Evolutionary conservation across 2,797 vertebrate genomes (phyloP).

Genomic region (Poeciliopsis infans): DNA sequence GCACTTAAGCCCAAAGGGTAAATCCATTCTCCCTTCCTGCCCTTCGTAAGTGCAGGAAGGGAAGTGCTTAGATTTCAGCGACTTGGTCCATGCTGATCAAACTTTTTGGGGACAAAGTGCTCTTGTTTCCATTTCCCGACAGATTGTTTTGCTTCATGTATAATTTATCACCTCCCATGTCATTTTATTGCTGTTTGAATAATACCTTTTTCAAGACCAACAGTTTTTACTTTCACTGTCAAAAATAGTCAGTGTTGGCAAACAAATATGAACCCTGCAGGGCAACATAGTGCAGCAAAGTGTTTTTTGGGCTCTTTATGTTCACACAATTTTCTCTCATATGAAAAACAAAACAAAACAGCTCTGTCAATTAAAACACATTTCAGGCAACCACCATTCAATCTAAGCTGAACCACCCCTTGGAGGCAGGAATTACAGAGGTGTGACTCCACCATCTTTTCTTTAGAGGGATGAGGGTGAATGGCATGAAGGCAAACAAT

Average conservation of each 20-base stretch:
- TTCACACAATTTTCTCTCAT: constrained; percentile 18
- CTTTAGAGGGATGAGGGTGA: constrained; percentile 51
- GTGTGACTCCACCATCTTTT: constrained; percentile 56
- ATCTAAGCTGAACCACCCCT: constrained; percentile 43
- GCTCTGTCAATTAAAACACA: constrained; percentile 64
- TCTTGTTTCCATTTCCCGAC: constrained; percentile 47
- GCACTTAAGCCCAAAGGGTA: constrained; percentile 67
- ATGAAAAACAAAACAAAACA: constrained; percentile 25
- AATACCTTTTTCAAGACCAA: constrained; percentile 16
- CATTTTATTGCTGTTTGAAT: constrained; percentile 38
- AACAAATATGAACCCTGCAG: constrained; percentile 40
- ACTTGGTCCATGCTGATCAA: constrained; percentile 36
- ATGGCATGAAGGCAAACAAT: constrained; percentile 66
- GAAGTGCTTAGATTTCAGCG: constrained; percentile 42
- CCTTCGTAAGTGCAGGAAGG: constrained; percentile 47
- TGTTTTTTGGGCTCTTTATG: constrained; percentile 12
- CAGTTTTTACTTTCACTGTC: constrained; percentile 20
- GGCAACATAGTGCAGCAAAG: constrained; percentile 29
- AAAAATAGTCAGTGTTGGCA: constrained; percentile 22
- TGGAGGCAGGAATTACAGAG: constrained; percentile 54
- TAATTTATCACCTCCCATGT: constrained; percentile 53
- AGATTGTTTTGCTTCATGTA: constrained; percentile 49
- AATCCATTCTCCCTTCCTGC: constrained; percentile 55
- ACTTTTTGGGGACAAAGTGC: constrained; percentile 54
- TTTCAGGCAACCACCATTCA: constrained; percentile 50